Evolutionary conservation across 2,797 vertebrate genomes (phyloP).

Genomic region (Lepidocolaptes lacrymiger): DNA sequence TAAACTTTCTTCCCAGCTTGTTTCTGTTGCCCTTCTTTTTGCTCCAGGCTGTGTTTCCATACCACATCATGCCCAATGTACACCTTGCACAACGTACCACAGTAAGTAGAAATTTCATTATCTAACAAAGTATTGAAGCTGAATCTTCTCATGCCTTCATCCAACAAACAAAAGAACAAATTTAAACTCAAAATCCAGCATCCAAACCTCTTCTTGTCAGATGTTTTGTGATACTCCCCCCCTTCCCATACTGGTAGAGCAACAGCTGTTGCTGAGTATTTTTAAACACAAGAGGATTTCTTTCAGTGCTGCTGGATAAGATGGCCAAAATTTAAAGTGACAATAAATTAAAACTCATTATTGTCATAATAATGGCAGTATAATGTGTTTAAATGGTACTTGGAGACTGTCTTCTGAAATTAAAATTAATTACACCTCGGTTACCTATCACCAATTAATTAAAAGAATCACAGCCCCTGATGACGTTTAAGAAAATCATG

Average conservation of each 20-base stretch:
- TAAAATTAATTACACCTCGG: constrained; percentile 44
- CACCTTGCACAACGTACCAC: not conserved
- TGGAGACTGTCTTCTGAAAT: constrained; percentile 15
- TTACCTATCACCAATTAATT: not conserved
- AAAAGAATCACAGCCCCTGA: not conserved
- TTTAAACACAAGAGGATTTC: constrained; percentile 57
- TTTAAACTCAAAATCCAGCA: not conserved
- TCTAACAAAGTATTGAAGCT: not conserved
- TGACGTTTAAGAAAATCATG: not conserved
- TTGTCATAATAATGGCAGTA: constrained; percentile 40
- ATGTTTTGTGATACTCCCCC: not conserved
- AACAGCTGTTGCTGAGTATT: constrained; percentile 48
- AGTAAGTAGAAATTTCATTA: not conserved
- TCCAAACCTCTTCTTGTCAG: not conserved
- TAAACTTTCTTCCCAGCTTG: not conserved
- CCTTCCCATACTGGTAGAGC: not conserved
- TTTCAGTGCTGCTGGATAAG: constrained; percentile 45
- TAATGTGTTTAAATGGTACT: constrained; percentile 21
- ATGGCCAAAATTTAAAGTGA: constrained; percentile 65
- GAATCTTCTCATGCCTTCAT: not conserved
- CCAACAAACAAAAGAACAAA: not conserved
- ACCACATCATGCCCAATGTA: not conserved
- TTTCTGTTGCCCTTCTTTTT: not conserved
- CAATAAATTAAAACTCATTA: constrained; percentile 70
- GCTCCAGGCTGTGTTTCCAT: not conserved